Evolutionary conservation across 2,113 vertebrate species (phyloP), one percentile per base, ranked within the genome.

Genomic region (Marmota flaviventris): DNA sequence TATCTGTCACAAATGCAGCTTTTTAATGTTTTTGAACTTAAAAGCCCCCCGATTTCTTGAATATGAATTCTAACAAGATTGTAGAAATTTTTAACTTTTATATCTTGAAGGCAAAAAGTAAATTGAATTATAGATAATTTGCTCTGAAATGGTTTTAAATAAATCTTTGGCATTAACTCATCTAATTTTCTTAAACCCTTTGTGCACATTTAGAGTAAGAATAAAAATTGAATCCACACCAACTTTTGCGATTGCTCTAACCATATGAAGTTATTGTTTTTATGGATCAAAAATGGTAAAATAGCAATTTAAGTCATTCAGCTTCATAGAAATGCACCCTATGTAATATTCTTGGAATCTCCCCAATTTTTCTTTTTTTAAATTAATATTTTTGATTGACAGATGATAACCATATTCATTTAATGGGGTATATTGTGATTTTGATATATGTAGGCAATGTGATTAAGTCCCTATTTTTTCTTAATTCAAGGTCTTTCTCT

Each of bases 91-190:
- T 42, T 42, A 85, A 25, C 7, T 69, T 88, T 95, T 97, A 29
- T 76, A 92, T 65, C 92, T 91, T 84, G 39, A 93, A 89, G 65
- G 42, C 34, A 76, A 91, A 76, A 91, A 76, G 18, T 94, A 78
- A 92, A 45, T 89, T 51, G 14, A 93, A 58, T 86, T 94, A 6
- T 67, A 67, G 27, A 22, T n/a, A 72, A 10, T 65, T 85, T 48
- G 32, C 48, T 87, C 22, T 70, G 76, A 82, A 92, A 45, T 48
- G 56, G 4, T 65, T 63, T 67, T 83, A 67, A 76, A 6, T 87
- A 25, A 42, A n/a, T 53, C 20, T 56, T 87, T 69, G 58, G 32
- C 73, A 24, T 82, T 82, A 45, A 12, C 17, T 9, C 18, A 76
- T 58, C 22, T n/a, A 32, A 8, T 39, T 82, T 95, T 79, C 32